These are phyloP conservation scores for Lucifuga dentata DNA, from an alignment of 2,113 vertebrate species.

Conservation along the genomic window DNA sequence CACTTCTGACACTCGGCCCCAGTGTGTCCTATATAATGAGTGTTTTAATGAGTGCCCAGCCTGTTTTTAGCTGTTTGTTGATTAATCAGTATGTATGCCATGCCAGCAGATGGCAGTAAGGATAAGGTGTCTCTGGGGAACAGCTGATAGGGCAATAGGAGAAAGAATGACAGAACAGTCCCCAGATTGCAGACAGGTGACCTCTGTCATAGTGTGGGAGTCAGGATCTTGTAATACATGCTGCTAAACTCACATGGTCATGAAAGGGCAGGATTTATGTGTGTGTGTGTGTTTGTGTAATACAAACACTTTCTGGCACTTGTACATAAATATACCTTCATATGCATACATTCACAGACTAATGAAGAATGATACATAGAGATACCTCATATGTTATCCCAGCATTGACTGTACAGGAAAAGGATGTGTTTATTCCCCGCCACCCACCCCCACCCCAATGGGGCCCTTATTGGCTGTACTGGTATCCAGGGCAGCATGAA, in stretches of 20 bases:
- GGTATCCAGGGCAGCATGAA: constrained; percentile 50
- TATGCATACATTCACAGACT: constrained; percentile 18
- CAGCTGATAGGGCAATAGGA: constrained; percentile 60
- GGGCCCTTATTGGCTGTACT: constrained; percentile 34
- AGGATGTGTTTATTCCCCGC: not conserved
- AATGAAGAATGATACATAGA: constrained; percentile 8
- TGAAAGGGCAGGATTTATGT: constrained; percentile 53
- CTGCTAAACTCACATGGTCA: constrained; percentile 43
- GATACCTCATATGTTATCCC: not conserved
- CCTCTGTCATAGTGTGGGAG: constrained; percentile 63
- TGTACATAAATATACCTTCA: constrained; percentile 24
- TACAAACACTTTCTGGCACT: constrained; percentile 18
- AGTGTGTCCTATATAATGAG: constrained; percentile 55
- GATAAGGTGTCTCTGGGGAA: constrained; percentile 68
- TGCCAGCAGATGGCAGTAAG: constrained; percentile 77
- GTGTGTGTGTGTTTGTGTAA: constrained; percentile 44
- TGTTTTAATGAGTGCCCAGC: constrained; percentile 56
- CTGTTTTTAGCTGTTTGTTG: constrained; percentile 63
- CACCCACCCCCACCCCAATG: constrained; percentile 10
- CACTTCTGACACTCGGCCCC: constrained; percentile 27
- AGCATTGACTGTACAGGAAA: not conserved
- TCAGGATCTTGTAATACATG: constrained; percentile 25
- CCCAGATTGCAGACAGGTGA: constrained; percentile 72
- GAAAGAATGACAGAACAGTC: constrained; percentile 52
- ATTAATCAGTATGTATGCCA: constrained; percentile 66